A percentile compares a stretch with the other conserved stretches of the same genome.
Evolutionary conservation across 2,113 vertebrate species (phyloP).

Genomic region (Sardina pilchardus): DNA sequence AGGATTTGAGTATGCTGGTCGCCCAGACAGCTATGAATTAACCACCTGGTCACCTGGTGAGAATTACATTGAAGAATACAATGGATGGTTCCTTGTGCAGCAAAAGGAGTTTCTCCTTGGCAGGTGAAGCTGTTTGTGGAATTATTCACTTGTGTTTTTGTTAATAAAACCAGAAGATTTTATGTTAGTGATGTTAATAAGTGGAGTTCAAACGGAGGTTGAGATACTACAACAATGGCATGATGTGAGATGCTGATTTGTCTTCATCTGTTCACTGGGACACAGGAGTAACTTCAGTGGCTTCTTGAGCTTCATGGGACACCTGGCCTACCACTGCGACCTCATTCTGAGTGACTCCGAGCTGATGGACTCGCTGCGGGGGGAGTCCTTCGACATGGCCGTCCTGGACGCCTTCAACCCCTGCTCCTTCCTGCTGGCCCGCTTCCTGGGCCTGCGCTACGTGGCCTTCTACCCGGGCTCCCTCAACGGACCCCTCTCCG

Average conservation of each 20-base stretch:
- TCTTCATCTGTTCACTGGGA: conserved; percentile 13
- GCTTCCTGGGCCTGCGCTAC: conserved; percentile 52
- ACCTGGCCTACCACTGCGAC: conserved; percentile 61
- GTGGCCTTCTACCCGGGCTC: conserved; percentile 50
- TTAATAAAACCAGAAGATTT: neutral
- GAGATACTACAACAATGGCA: neutral
- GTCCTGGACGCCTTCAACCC: conserved; percentile 64
- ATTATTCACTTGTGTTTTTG: neutral
- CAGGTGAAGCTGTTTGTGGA: conserved; percentile 39
- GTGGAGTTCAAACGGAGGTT: neutral
- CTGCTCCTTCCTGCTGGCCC: conserved; percentile 64
- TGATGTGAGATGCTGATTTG: neutral
- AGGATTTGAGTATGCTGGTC: conserved; percentile 59
- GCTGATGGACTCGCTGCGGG: conserved; percentile 56
- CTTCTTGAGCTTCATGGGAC: conserved; percentile 49
- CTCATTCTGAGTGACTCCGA: conserved; percentile 53
- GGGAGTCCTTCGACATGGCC: conserved; percentile 56
- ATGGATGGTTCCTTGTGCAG: conserved; percentile 50
- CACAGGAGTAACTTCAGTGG: conserved; percentile 52
- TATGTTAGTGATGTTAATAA: neutral
- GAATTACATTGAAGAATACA: conserved; percentile 48
- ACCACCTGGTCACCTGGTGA: conserved; percentile 56
- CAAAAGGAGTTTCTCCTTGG: conserved; percentile 52
- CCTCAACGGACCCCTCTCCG: conserved; percentile 47
- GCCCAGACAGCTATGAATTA: conserved; percentile 48